These are phyloP conservation scores for Potamilus streckersoni DNA, from an alignment of 1,140 invertebrate genomes.

Conservation along the genomic window DNA sequence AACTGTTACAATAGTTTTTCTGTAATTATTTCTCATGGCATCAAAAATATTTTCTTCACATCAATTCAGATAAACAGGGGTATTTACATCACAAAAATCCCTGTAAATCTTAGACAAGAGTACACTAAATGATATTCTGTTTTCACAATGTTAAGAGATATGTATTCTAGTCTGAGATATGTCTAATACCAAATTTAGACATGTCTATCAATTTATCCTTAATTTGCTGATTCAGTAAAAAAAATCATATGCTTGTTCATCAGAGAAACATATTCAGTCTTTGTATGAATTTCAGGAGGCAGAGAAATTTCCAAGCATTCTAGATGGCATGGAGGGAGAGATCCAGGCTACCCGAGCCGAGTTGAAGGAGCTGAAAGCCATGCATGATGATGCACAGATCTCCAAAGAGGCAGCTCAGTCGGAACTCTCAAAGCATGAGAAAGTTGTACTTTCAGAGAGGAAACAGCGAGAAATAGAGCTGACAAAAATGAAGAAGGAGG, in stretches of 20 bases:
- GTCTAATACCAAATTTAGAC: no score
- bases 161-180: no score
- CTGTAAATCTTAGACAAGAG: no score
- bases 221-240: no score
- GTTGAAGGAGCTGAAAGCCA: constrained; percentile 62
- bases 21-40: no score
- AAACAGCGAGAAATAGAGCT: constrained; percentile 67
- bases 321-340: constrained; percentile 61
- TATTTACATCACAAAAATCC: no score
- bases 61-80: no score
- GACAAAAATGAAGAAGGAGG: constrained; percentile 67
- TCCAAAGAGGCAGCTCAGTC: constrained; percentile 61
- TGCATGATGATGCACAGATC: constrained; percentile 65
- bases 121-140: no score
- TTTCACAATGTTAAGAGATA: no score
- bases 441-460: constrained; percentile 64
- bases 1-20: no score
- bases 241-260: neutral
- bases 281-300: constrained; percentile 46
- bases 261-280: neutral
- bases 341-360: constrained; percentile 55
- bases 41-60: no score
- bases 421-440: constrained; percentile 62
- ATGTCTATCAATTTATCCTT: no score
- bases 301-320: constrained; percentile 53